Conservation (phyloP, 2,888 invertebrate species). For the Chorisops tibialis region DNA sequence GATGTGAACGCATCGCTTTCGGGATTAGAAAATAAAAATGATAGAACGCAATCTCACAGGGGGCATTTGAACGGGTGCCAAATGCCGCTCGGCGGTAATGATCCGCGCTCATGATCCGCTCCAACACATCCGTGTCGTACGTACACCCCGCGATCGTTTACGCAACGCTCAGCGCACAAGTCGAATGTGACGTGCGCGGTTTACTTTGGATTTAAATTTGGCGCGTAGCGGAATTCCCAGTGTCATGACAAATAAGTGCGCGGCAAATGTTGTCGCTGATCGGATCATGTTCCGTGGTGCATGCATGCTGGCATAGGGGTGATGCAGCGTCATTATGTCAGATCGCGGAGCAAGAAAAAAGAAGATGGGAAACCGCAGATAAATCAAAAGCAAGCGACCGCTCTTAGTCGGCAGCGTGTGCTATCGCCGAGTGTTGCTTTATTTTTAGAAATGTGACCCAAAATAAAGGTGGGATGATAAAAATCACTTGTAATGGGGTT, state of each 20-base stretch:
- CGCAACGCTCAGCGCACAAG: not conserved
- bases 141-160: not conserved
- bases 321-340: not conserved
- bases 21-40: slow-evolving; percentile 20
- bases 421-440: not conserved
- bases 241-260: slow-evolving; percentile 6
- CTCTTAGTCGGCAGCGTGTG: too few species aligned
- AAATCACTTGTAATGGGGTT: slow-evolving; percentile 6
- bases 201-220: slow-evolving; percentile 27
- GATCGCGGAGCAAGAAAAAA: slow-evolving; percentile 7
- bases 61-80: slow-evolving; percentile 28
- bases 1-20: not conserved
- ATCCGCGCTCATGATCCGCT: slow-evolving; percentile 19
- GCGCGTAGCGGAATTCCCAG: slow-evolving; percentile 19
- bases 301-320: too few species aligned
- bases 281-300: too few species aligned
- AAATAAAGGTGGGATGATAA: slow-evolving; percentile 7
- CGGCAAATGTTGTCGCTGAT: not conserved
- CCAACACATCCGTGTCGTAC: not conserved
- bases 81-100: slow-evolving; percentile 22
- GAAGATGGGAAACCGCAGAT: slow-evolving; percentile 16
- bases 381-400: slow-evolving; percentile 19
- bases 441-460: slow-evolving; percentile 3
- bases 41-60: slow-evolving; percentile 20
- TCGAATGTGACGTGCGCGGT: slow-evolving; percentile 5